Percentiles rank a stretch among this genome's conserved stretches.
These are phyloP conservation scores for Axea sp. DNA, from an alignment of 2,888 invertebrate genomes.

Conservation along the genomic window DNA sequence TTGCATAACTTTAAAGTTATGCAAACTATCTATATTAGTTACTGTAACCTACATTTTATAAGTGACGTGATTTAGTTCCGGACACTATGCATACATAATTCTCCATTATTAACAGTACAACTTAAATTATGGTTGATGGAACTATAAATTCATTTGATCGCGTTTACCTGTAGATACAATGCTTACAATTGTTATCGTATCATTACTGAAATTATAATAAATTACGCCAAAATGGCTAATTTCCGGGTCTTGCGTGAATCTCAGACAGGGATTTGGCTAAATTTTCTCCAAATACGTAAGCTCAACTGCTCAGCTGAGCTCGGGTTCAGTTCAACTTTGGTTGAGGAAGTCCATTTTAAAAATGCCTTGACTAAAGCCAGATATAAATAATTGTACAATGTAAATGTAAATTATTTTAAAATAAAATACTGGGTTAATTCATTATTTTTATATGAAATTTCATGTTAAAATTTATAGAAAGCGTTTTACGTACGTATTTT, in stretches of 20 bases:
- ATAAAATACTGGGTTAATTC: too few relatives aligned
- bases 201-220: constrained; percentile 24
- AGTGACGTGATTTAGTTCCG: constrained; percentile 51
- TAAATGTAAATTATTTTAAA: too few relatives aligned
- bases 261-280: too few relatives aligned
- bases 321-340: too few relatives aligned
- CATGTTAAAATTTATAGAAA: too few relatives aligned
- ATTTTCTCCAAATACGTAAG: too few relatives aligned
- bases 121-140: constrained; percentile 58
- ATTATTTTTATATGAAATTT: too few relatives aligned
- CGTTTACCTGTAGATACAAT: constrained; percentile 20
- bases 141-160: constrained; percentile 58
- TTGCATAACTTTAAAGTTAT: constrained; percentile 47
- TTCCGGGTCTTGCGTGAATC: not conserved
- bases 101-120: constrained; percentile 53
- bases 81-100: constrained; percentile 58
- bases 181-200: constrained; percentile 40
- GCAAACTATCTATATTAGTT: constrained; percentile 57
- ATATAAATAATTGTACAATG: too few relatives aligned
- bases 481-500: too few relatives aligned
- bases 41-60: constrained; percentile 59
- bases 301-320: too few relatives aligned
- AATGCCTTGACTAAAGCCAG: too few relatives aligned
- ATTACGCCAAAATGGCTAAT: constrained; percentile 11
- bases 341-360: too few relatives aligned